Percentiles rank a stretch among this genome's conserved stretches.
Evolutionary conservation across 2,888 invertebrate species (phyloP).

Genomic region (Morpho helenor): DNA sequence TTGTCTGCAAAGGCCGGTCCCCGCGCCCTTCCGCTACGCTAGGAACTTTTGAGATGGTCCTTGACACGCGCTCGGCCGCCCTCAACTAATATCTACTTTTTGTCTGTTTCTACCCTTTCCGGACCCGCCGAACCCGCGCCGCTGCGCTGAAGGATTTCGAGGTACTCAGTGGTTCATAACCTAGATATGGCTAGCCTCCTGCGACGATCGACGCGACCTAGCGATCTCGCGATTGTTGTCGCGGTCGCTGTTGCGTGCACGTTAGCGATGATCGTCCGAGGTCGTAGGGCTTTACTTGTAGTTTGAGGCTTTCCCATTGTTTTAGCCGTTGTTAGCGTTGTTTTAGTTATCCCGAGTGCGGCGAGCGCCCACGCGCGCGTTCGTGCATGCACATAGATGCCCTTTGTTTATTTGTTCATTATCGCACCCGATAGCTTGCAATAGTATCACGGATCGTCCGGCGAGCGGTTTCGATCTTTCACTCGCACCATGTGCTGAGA

Average conservation of each 20-base stretch:
- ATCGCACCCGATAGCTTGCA: conserved; percentile 77
- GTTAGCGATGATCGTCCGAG: conserved; percentile 72
- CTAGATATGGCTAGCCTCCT: conserved; percentile 73
- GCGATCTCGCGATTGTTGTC: conserved; percentile 58
- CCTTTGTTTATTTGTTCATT: conserved; percentile 76
- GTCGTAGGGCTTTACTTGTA: conserved; percentile 80
- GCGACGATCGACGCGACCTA: conserved; percentile 67
- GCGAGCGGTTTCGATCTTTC: conserved; percentile 67
- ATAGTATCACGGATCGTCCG: conserved; percentile 70
- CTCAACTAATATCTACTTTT: conserved; percentile 82
- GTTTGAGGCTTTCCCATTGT: conserved; percentile 80
- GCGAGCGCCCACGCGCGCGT: conserved; percentile 73
- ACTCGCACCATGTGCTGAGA: conserved; percentile 58
- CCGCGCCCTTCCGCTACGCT: conserved; percentile 52
- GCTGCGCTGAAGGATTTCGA: conserved; percentile 90
- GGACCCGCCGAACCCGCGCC: conserved; percentile 83
- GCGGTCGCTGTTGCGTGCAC: conserved; percentile 60
- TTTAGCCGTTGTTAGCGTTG: conserved; percentile 79
- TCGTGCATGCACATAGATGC: conserved; percentile 77
- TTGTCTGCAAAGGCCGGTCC: conserved; percentile 45
- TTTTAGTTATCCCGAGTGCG: conserved; percentile 75
- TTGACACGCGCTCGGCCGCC: conserved; percentile 80
- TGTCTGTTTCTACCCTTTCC: conserved; percentile 85
- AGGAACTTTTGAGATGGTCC: conserved; percentile 97
- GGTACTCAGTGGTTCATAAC: conserved; percentile 83